Conservation (phyloP, 2,888 invertebrate species). For the Heliconius charithonia region DNA sequence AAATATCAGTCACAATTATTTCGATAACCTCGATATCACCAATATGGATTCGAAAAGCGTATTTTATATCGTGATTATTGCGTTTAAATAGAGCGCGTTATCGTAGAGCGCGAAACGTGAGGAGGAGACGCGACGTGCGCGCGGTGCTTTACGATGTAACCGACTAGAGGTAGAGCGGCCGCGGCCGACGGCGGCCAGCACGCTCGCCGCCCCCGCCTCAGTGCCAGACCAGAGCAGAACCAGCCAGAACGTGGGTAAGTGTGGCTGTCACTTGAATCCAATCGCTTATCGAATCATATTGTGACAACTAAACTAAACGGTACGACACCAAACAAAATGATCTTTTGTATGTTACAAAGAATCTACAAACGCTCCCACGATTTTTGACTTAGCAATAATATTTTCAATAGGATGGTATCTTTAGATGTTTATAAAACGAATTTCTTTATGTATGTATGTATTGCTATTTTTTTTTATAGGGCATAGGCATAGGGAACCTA, state of each 20-base stretch:
- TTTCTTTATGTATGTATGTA: not conserved
- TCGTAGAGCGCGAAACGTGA: conserved; percentile 59
- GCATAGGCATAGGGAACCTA: too few relatives aligned
- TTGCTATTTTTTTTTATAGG: too few relatives aligned
- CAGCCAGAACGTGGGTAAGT: conserved; percentile 43
- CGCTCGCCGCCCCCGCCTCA: conserved; percentile 60
- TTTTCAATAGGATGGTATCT: conserved; percentile 49
- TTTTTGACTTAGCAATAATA: conserved; percentile 60
- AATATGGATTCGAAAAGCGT: conserved; percentile 49
- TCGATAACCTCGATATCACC: conserved; percentile 30
- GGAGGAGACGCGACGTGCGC: conserved; percentile 67
- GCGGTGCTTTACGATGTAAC: conserved; percentile 68
- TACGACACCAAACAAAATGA: conserved; percentile 65
- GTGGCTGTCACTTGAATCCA: conserved; percentile 61
- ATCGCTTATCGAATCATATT: conserved; percentile 74
- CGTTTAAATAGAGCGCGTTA: conserved; percentile 76
- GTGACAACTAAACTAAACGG: conserved; percentile 60
- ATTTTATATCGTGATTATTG: conserved; percentile 58
- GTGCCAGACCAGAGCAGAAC: conserved; percentile 49
- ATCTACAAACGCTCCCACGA: conserved; percentile 65
- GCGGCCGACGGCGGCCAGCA: conserved; percentile 33
- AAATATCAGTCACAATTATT: conserved; percentile 30
- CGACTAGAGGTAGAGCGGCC: conserved; percentile 59
- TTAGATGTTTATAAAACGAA: not conserved
- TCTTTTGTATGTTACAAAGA: conserved; percentile 59